Base-by-base conservation (phyloP, 2,113 vertebrate genomes). In the Clarias gariepinus region DNA sequence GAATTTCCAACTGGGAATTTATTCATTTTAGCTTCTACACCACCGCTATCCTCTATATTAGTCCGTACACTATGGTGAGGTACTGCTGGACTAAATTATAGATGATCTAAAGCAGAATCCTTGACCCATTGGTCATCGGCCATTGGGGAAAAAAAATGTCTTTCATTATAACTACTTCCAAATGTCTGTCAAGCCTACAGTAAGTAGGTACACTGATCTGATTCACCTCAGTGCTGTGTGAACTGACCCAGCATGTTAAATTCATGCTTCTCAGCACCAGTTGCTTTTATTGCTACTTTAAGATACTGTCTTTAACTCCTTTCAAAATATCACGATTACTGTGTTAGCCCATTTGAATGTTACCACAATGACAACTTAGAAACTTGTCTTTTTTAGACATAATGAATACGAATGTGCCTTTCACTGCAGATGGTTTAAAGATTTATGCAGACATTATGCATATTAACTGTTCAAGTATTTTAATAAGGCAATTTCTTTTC, bases 1-100 rank as follows among this genome's bases (percentile, higher is more conserved):
- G 23, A 77, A 53, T 77, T 77, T 77, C 47, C 74, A n/a, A 47
- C 74, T 77, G 47, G 47, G 47, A 77, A 53, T n/a, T 77, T 47
- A 53, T 77, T 53, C 74, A n/a, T 77, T 23, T 53, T 53, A 77
- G 53, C 47, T 28, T 77, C 11, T 12, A 77, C 23, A 77, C 12
- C 47, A 53, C 10, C 53, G 41, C 1, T 47, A 15, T 52, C 6
- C 47, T 55, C 74, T 77, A 53, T 55, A 77, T 23, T 55, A 53
- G 12, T n/a, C 12, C 74, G 47, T 47, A 47, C 47, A 71, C 30
- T 71, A 36, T 21, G 18, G 69, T 71, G 33, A 77, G 47, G 12
- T 77, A 77, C 23, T 53, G 74, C 47, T 16, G 18, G 8, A 10
- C 18, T 73, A 53, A 25, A 77, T 77, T 77, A 77, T 53, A 55